These are phyloP conservation scores for Pseudochirops cupreus DNA, from an alignment of 2,797 vertebrate genomes.

Conservation along the genomic window DNA sequence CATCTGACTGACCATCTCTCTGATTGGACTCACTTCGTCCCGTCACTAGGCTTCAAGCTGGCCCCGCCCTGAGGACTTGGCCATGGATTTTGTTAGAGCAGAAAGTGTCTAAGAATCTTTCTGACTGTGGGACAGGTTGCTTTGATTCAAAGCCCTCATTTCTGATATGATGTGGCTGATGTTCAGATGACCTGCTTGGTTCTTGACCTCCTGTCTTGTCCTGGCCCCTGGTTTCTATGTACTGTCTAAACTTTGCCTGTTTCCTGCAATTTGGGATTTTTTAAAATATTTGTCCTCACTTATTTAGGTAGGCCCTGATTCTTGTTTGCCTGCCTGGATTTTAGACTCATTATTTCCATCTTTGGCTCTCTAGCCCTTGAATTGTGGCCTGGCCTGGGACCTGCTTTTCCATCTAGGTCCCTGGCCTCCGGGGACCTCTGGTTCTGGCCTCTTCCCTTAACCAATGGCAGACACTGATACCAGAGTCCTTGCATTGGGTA, in stretches of 20 bases:
- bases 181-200: not conserved
- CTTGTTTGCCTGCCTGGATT: not conserved
- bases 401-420: not conserved
- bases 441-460: not conserved
- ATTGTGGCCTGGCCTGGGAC: not conserved
- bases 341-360: not conserved
- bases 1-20: not conserved
- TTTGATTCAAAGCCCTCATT: not conserved
- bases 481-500: not conserved
- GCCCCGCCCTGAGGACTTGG: not conserved
- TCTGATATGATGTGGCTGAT: not conserved
- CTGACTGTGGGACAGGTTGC: not conserved
- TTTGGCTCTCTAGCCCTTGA: not conserved
- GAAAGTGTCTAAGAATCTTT: not conserved
- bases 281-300: not conserved
- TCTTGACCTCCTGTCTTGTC: not conserved
- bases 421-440: not conserved
- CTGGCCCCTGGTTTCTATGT: not conserved
- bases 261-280: not conserved
- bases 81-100: not conserved
- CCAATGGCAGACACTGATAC: not conserved
- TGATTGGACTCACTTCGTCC: not conserved
- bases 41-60: not conserved
- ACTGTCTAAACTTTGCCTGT: not conserved
- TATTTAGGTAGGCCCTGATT: not conserved